Base-by-base conservation (phyloP, 2,888 invertebrate species). In the Isotomurus palustris region DNA sequence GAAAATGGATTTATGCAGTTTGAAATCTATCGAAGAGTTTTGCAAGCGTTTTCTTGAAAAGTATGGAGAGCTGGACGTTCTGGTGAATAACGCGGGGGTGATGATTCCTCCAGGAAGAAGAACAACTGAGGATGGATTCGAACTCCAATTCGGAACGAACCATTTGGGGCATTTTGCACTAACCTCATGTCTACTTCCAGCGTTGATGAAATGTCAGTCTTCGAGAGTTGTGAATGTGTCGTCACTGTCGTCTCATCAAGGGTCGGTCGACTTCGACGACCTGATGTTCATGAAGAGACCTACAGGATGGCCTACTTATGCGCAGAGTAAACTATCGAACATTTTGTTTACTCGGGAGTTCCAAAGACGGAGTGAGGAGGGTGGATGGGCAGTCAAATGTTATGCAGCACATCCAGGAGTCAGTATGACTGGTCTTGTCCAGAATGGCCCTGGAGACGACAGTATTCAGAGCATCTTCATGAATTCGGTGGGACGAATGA, bases 111-210 rank as follows among this genome's bases (percentile, higher is more conserved):
- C 41, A 19, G 29, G 4, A 1, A 4, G 51, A 41, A 19, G 25
- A 12, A 4, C 12, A 2, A 51, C 51, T 3, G 4, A 14, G 2
- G 51, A 51, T 8, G 51, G 51, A 24, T 40, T 51, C 40, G 51
- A 51, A 41, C 28, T 51, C n/a, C 51, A 51, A 17, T 41, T 51
- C 8, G 51, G 51, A 1, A 51, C 51, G 6, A 51, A 51, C 22
- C 41, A 51, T 41, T 36, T 51, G 10, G 24, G 25, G 5, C 51
- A 51, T 25, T 51, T 35, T 40, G 51, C 51, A n/a, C 27, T 51
- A 3, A 51, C 51, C 1, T 12, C 40, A 1, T 41, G 40, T 3
- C 29, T 51, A 10, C 40, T 51, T 17, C 51, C 29, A 3, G 29
- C 29, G 1, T 17, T 51, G 8, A 10, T 38, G 2, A 27, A 10